Conservation (phyloP, 1,140 invertebrate genomes). For the Trypoxylus dichotomus region DNA sequence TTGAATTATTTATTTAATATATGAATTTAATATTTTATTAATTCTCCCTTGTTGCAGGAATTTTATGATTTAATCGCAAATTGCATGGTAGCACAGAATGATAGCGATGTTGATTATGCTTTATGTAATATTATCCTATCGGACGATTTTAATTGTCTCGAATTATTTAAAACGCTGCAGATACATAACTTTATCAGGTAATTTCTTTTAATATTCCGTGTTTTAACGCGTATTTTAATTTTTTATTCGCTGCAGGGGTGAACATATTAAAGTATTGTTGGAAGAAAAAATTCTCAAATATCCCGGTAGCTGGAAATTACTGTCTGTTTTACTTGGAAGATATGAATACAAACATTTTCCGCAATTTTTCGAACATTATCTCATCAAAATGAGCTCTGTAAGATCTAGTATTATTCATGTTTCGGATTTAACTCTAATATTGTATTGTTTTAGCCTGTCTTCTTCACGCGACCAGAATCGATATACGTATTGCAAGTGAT, state of each 20-base stretch:
- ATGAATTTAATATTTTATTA: conserved; percentile 12
- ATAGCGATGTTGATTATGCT: neutral
- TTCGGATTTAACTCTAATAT: neutral
- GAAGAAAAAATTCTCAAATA: conserved; percentile 24
- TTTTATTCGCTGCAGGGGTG: neutral
- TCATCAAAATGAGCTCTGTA: neutral
- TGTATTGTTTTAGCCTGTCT: neutral
- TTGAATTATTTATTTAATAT: no score
- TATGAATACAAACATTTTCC: neutral
- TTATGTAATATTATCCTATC: neutral
- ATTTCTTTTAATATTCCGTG: neutral
- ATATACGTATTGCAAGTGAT: neutral
- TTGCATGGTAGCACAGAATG: neutral
- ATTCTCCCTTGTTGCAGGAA: neutral
- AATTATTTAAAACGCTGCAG: neutral
- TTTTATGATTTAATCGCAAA: neutral
- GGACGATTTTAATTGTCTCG: conserved; percentile 15
- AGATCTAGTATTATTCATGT: neutral
- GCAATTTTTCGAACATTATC: neutral
- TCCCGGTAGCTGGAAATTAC: neutral
- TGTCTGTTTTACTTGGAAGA: neutral
- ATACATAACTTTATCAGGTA: conserved; percentile 21
- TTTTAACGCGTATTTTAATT: neutral
- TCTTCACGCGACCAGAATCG: neutral
- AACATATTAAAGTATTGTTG: neutral